Conservation (phyloP, 2,113 vertebrate genomes). For the Piprites chloris region DNA sequence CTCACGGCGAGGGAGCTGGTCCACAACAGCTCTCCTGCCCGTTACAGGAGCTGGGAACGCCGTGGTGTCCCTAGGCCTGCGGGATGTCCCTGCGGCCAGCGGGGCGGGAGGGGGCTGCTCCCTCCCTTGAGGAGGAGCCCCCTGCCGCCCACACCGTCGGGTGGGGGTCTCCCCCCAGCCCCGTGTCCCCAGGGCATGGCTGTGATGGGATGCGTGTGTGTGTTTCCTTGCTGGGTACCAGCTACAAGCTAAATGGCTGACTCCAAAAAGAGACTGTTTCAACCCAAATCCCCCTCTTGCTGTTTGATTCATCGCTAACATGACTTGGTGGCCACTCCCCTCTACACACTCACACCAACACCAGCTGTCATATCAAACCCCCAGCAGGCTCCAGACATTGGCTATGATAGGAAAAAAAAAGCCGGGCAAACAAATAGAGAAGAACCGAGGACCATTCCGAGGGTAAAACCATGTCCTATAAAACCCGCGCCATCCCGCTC, state of each 20-base stretch:
- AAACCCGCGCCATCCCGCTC: neutral
- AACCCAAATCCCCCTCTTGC: neutral
- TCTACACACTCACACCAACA: neutral
- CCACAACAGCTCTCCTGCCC: neutral
- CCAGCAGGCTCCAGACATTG: conserved; percentile 18
- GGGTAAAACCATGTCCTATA: neutral
- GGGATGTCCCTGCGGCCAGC: neutral
- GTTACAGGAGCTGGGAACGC: neutral
- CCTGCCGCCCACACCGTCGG: neutral
- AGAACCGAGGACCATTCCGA: neutral
- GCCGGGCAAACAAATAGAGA: neutral
- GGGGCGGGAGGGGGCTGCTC: neutral
- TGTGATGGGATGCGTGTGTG: neutral
- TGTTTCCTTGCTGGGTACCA: neutral
- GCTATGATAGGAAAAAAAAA: neutral
- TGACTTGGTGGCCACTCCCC: conserved; percentile 41
- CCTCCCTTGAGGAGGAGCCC: neutral
- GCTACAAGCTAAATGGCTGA: neutral
- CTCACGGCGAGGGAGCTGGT: neutral
- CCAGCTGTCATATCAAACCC: conserved; percentile 3
- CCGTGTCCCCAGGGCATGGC: neutral
- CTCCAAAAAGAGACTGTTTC: neutral
- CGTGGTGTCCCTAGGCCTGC: neutral
- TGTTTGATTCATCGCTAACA: neutral
- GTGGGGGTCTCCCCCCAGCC: neutral